phyloP scores from a whole-genome alignment of 64 coral and sea anemone species.

The Montipora sp. region DNA sequence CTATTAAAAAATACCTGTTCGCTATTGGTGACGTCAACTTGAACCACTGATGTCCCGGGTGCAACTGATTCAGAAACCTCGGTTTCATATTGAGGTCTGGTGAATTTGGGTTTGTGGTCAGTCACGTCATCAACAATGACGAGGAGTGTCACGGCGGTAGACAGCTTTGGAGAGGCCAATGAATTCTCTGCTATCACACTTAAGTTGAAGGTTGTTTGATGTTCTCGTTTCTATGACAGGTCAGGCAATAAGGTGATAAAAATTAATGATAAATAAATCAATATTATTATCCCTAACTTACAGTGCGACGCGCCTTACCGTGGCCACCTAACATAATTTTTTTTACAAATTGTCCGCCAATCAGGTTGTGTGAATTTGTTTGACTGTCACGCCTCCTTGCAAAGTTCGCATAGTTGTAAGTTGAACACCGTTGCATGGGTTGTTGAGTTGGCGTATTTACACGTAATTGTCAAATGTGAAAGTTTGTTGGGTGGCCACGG shows the following conservation, averaged over 20 bases:
- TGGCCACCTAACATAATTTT: no score
- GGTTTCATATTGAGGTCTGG: constrained; percentile 43
- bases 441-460: no score
- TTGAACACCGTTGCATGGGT: no score
- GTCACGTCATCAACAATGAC: constrained; percentile 66
- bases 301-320: no score
- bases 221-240: constrained; percentile 46
- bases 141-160: constrained; percentile 17
- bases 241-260: background rate
- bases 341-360: no score
- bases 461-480: no score
- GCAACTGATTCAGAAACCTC: constrained; percentile 58
- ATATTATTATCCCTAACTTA: no score
- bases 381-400: no score
- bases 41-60: constrained; percentile 69
- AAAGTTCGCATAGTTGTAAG: no score
- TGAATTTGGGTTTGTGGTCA: constrained; percentile 64
- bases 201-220: constrained; percentile 38
- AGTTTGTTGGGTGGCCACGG: no score
- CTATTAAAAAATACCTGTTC: constrained; percentile 46
- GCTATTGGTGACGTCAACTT: constrained; percentile 60
- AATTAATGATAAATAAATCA: background rate
- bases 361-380: no score
- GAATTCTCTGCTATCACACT: constrained; percentile 80
- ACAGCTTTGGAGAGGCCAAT: constrained; percentile 33